Base-by-base conservation (phyloP, 2,113 vertebrate genomes). In the Sialia sialis region DNA sequence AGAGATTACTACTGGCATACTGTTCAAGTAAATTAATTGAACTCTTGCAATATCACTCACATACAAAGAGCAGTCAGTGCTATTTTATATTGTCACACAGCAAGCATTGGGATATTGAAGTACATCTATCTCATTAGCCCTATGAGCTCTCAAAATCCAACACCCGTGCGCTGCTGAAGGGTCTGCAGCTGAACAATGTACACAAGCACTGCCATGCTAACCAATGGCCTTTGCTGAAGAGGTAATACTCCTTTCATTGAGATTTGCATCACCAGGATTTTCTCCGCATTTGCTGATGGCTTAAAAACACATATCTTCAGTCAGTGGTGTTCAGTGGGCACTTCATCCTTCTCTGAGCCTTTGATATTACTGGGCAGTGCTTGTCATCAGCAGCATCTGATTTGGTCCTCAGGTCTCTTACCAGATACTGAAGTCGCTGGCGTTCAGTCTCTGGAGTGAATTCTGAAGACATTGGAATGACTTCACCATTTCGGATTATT, bases 381-480 rank as follows among this genome's bases (percentile, higher is more conserved):
- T 29, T 34, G 25, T 6, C 62, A 90, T 3, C 58, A 93, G 14
- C 63, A 93, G n/a, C 44, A 54, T 5, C 36, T 59, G n/a, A 60
- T 70, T 63, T 67, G 55, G 27, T 80, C 43, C 22, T 48, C 18
- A 7, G 4, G 58, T 49, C 58, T 90, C 98, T 98, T 98, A 99
- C 99, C 98, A 99, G 98, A 96, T 99, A 99, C 94, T 99, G 99
- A 64, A 99, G 99, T 63, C 99, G 96, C 94, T 99, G 99, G 39
- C 99, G 98, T 88, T 99, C 99, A 0, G 99, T 98, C 91, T 99
- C 99, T 1, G 99, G 99, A 30, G 99, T 99, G 97, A 99, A 99
- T 97, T 99, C 99, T 43, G 98, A 98, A 68, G 99, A 99, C 99
- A 99, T 98, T 73, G 99, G 98, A 89, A 99, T 98, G 77, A 99